phyloP scores from a whole-genome alignment of 2,797 vertebrate species.

The Eulemur albifrons region DNA sequence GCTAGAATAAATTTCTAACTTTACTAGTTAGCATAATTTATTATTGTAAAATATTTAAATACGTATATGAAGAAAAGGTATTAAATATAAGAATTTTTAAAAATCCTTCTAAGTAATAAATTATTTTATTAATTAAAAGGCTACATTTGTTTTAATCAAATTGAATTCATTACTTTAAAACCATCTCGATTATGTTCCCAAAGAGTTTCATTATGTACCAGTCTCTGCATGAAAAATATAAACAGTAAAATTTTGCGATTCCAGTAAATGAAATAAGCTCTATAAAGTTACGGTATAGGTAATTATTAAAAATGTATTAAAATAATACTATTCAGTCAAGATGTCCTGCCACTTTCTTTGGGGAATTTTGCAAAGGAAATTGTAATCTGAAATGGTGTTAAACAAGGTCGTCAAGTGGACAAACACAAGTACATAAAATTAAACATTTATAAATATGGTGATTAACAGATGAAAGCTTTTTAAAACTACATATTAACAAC shows the following conservation, averaged over 20 bases:
- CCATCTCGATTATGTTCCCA: neutral
- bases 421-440: neutral
- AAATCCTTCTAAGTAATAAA: neutral
- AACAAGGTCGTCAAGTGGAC: neutral
- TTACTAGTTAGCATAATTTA: neutral
- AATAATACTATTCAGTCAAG: neutral
- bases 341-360: neutral
- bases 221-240: neutral
- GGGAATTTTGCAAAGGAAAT: neutral
- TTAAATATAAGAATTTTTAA: neutral
- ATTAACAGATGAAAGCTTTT: neutral
- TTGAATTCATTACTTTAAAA: neutral
- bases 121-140: neutral
- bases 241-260: neutral
- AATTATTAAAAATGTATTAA: neutral
- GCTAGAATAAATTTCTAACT: neutral
- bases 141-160: constrained; percentile 8
- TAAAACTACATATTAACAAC: neutral
- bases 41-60: neutral
- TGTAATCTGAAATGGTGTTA: neutral
- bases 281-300: neutral
- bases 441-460: neutral
- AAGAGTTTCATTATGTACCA: neutral
- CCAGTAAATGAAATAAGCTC: neutral
- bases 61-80: neutral